Conservation (phyloP, 1,140 invertebrate genomes). For the Cylas formicarius region DNA sequence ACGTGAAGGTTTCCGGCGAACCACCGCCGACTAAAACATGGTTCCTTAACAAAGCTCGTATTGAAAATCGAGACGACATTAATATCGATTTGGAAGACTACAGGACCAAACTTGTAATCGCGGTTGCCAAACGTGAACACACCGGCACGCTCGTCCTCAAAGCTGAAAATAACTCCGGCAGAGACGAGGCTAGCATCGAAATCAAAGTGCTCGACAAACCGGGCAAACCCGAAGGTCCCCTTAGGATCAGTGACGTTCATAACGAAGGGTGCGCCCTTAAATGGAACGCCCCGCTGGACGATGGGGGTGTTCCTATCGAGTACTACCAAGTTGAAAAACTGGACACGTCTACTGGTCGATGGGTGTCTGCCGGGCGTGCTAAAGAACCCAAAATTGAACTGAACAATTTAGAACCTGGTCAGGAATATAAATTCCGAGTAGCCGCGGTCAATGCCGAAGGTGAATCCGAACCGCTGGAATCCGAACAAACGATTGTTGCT, state of each 20-base stretch:
- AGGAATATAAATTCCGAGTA: slow-evolving; percentile 96
- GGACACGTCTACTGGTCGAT: slow-evolving; percentile 74
- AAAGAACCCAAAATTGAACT: slow-evolving; percentile 80
- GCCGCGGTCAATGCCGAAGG: slow-evolving; percentile 93
- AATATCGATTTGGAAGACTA: slow-evolving; percentile 80
- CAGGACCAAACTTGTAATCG: slow-evolving; percentile 72
- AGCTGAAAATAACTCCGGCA: slow-evolving; percentile 85
- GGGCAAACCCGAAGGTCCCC: slow-evolving; percentile 81
- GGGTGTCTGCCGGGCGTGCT: slow-evolving; percentile 71
- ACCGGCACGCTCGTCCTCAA: slow-evolving; percentile 81
- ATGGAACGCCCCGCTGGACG: slow-evolving; percentile 89
- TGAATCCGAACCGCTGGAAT: slow-evolving; percentile 85
- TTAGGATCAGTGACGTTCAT: slow-evolving; percentile 82
- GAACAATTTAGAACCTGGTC: slow-evolving; percentile 76
- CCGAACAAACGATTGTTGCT: slow-evolving; percentile 82
- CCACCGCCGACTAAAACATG: slow-evolving; percentile 79
- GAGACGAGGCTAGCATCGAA: slow-evolving; percentile 84
- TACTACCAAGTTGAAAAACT: slow-evolving; percentile 90
- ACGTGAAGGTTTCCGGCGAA: slow-evolving; percentile 85
- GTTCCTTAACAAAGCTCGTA: slow-evolving; percentile 73
- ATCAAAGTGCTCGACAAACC: slow-evolving; percentile 84
- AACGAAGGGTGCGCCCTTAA: slow-evolving; percentile 88
- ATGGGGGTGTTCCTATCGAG: slow-evolving; percentile 86
- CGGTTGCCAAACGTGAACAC: slow-evolving; percentile 67
- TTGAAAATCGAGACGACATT: slow-evolving; percentile 61